Base-by-base conservation (phyloP, 2,888 invertebrate genomes). In the Ommatoiulus sabulosus region DNA sequence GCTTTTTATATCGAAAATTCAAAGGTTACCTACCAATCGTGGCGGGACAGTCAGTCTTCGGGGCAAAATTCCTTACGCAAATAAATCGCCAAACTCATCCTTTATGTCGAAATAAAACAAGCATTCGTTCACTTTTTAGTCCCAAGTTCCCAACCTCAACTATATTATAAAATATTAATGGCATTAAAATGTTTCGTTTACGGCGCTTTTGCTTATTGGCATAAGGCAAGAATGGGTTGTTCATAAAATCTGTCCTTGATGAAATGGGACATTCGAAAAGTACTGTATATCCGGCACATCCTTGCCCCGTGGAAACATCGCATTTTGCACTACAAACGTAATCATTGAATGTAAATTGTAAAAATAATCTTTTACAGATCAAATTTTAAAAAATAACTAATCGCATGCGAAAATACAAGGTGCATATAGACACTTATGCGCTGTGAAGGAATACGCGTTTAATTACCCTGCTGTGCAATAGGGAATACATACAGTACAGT, bases 261-360 rank as follows among this genome's bases (percentile, higher is more conserved):
- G n/a, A 63, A 63, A n/a, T 7, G 63, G 63, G 63, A n/a, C n/a
- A n/a, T 63, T n/a, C 63, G 63, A 63, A 63, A 63, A 63, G 63
- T 63, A 6, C 17, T 63, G n/a, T n/a, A n/a, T n/a, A n/a, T n/a
- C n/a, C n/a, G n/a, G n/a, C n/a, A n/a, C n/a, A n/a, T n/a, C n/a
- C n/a, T n/a, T n/a, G n/a, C n/a, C n/a, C n/a, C n/a, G n/a, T n/a
- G n/a, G n/a, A n/a, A n/a, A n/a, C n/a, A n/a, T n/a, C n/a, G n/a
- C n/a, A n/a, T n/a, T n/a, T n/a, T n/a, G n/a, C n/a, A n/a, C n/a
- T n/a, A n/a, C n/a, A n/a, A n/a, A n/a, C n/a, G n/a, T n/a, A n/a
- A n/a, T n/a, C n/a, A n/a, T n/a, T n/a, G n/a, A n/a, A n/a, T n/a
- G n/a, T n/a, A n/a, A n/a, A n/a, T n/a, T n/a, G n/a, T n/a, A n/a